These are phyloP conservation scores for Hippoglossus stenolepis DNA, from an alignment of 2,113 vertebrate genomes.

Conservation along the genomic window DNA sequence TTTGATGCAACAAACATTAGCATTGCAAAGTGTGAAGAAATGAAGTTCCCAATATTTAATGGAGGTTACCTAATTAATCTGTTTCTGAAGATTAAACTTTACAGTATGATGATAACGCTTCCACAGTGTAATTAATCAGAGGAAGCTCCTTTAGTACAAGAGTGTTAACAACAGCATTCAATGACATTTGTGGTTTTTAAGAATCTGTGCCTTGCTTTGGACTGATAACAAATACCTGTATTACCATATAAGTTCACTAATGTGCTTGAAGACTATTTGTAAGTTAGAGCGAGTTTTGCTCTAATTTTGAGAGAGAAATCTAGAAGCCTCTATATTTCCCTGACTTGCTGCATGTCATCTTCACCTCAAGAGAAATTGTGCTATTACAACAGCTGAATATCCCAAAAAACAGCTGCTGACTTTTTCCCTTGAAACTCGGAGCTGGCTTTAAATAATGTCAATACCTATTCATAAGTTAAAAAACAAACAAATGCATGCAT, in stretches of 20 bases:
- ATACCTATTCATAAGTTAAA: constrained; percentile 63
- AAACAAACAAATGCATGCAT: constrained; percentile 88
- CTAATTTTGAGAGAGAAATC: not conserved
- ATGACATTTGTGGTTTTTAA: constrained; percentile 49
- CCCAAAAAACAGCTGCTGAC: constrained; percentile 4
- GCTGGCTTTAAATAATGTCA: constrained; percentile 50
- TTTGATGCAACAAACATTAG: constrained; percentile 44
- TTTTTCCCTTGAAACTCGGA: constrained; percentile 33
- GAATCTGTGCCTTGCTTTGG: constrained; percentile 48
- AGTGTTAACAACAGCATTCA: constrained; percentile 9
- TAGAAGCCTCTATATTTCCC: constrained; percentile 15
- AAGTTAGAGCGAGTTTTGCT: not conserved
- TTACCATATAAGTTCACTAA: constrained; percentile 26
- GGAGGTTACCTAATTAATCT: not conserved
- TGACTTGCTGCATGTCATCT: constrained; percentile 12
- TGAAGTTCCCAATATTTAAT: constrained; percentile 36
- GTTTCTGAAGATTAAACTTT: constrained; percentile 36
- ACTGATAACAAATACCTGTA: constrained; percentile 28
- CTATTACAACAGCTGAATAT: constrained; percentile 17
- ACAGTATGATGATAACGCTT: not conserved
- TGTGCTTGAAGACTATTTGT: constrained; percentile 44
- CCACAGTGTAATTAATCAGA: too few relatives aligned
- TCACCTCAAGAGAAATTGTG: constrained; percentile 39
- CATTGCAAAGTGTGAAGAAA: constrained; percentile 42
- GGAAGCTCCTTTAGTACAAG: too few relatives aligned